Percentiles rank a stretch among this genome's conserved stretches.
Evolutionary conservation across 2,888 invertebrate genomes (phyloP).

Genomic region (Aphodius sticticus): DNA sequence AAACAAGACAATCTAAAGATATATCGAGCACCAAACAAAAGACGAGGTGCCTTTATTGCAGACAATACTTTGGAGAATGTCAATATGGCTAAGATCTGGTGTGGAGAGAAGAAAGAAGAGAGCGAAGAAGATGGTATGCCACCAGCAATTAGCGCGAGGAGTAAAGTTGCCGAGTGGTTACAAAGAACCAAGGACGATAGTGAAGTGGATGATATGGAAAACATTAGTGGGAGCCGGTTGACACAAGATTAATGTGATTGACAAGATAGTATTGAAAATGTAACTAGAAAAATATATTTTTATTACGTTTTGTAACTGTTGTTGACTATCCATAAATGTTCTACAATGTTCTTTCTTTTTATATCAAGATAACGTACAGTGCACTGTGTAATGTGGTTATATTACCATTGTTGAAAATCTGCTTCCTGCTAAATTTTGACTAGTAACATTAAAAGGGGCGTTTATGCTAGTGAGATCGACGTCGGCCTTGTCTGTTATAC

Average conservation of each 20-base stretch:
- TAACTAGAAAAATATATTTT: neutral
- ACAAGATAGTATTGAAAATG: neutral
- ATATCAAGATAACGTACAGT: too few species aligned
- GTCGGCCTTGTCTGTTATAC: too few species aligned
- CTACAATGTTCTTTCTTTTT: too few species aligned
- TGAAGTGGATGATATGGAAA: neutral
- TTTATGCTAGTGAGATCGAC: too few species aligned
- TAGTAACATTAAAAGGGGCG: too few species aligned
- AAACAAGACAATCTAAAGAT: constrained; percentile 7
- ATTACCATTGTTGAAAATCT: too few species aligned
- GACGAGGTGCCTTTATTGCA: constrained; percentile 19
- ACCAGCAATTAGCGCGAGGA: constrained; percentile 27
- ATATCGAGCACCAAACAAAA: constrained; percentile 29
- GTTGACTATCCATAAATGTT: too few species aligned
- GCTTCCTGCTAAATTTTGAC: too few species aligned
- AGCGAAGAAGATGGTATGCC: constrained; percentile 11
- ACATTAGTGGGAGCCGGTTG: neutral
- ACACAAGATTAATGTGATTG: neutral
- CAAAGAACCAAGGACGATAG: constrained; percentile 21
- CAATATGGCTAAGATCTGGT: constrained; percentile 33
- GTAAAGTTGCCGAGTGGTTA: constrained; percentile 36
- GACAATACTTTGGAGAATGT: constrained; percentile 29
- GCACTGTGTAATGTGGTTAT: too few species aligned
- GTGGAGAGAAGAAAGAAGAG: constrained; percentile 18
- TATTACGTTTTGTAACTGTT: too few species aligned